A percentile compares a stretch with the other conserved stretches of the same genome.
These are phyloP conservation scores for Aeoliscus strigatus DNA, from an alignment of 2,797 vertebrate species.

Conservation along the genomic window DNA sequence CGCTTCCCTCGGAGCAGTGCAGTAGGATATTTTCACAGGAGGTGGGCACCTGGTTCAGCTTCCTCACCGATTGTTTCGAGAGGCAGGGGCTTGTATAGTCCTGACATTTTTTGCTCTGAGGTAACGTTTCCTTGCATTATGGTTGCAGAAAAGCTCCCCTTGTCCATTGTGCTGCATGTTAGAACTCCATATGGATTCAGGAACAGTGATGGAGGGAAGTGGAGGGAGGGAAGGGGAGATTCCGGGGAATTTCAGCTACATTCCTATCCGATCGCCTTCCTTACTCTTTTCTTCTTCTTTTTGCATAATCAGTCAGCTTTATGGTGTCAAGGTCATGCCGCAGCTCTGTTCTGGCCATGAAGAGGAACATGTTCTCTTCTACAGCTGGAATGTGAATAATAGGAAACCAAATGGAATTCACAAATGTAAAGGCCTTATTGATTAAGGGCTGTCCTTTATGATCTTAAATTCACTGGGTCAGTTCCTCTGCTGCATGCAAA, in stretches of 20 bases:
- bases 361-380: background rate
- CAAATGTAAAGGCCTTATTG: no score
- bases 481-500: no score
- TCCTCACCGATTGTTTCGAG: conserved; percentile 65
- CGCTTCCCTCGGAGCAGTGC: conserved; percentile 26
- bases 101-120: conserved; percentile 57
- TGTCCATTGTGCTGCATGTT: conserved; percentile 60
- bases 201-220: conserved; percentile 34
- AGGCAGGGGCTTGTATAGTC: conserved; percentile 39
- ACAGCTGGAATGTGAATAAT: no score
- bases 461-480: no score
- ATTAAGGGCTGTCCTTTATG: no score
- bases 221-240: conserved; percentile 30
- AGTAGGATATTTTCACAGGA: conserved; percentile 64
- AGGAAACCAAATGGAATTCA: no score
- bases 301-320: conserved; percentile 20
- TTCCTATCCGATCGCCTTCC: conserved; percentile 59
- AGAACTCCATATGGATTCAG: conserved; percentile 53
- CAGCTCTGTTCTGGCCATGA: background rate
- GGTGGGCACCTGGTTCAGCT: conserved; percentile 64
- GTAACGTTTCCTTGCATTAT: conserved; percentile 72
- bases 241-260: conserved; percentile 66
- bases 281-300: conserved; percentile 21
- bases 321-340: conserved; percentile 51
- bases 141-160: conserved; percentile 58